Evolutionary conservation across 2,888 invertebrate genomes (phyloP).

Genomic region (Drosophila austrosaltans): DNA sequence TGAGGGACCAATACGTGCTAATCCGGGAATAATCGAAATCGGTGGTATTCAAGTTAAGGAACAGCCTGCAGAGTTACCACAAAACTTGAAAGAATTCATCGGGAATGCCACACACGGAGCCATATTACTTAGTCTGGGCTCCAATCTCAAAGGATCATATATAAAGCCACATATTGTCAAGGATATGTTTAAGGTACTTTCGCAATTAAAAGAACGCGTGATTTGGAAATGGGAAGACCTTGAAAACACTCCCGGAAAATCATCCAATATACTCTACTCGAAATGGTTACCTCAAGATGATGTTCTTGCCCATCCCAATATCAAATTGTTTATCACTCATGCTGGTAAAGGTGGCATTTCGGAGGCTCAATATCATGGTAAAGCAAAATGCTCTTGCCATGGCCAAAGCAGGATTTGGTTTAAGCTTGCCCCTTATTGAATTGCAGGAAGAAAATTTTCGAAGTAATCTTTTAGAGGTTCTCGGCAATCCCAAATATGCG

Average conservation of each 20-base stretch:
- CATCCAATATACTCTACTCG: conserved; percentile 85
- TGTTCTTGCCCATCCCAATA: conserved; percentile 86
- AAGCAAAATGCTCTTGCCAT: conserved; percentile 70
- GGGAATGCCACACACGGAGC: conserved; percentile 78
- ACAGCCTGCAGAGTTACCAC: conserved; percentile 73
- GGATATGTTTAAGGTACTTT: conserved; percentile 85
- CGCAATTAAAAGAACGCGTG: conserved; percentile 85
- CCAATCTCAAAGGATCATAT: conserved; percentile 74
- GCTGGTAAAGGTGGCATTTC: conserved; percentile 87
- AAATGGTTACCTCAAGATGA: conserved; percentile 89
- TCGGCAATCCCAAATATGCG: conserved; percentile 62
- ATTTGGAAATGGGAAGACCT: conserved; percentile 88
- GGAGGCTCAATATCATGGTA: conserved; percentile 86
- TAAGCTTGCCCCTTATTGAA: conserved; percentile 39
- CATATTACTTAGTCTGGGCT: conserved; percentile 83
- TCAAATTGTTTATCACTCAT: conserved; percentile 86
- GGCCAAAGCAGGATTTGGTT: conserved; percentile 59
- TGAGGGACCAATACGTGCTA: conserved; percentile 76
- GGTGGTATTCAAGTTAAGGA: conserved; percentile 81
- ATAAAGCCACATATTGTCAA: conserved; percentile 84
- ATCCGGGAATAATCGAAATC: conserved; percentile 75
- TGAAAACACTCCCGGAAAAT: conserved; percentile 84
- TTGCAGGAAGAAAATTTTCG: conserved; percentile 53
- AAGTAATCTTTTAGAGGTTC: conserved; percentile 56
- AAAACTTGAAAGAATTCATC: conserved; percentile 67